Evolutionary conservation across 2,113 vertebrate species (phyloP), one percentile per base, ranked within the genome.

Genomic region (Rafetus swinhoei): DNA sequence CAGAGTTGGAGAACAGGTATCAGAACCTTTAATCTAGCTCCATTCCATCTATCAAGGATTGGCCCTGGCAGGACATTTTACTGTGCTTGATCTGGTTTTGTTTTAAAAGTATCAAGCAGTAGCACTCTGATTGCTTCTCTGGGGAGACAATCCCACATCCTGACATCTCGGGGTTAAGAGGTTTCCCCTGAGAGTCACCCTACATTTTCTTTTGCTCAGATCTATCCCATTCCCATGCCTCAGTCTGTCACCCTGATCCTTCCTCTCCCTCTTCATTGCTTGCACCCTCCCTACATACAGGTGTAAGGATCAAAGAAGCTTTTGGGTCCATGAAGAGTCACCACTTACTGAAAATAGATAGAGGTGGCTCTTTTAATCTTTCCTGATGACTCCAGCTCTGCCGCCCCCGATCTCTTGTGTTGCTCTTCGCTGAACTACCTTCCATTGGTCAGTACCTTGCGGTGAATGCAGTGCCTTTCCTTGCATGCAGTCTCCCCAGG

Each of bases 1-100:
- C 45, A 45, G 45, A 80, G 52, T 32, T 93, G 95, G 86, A 92
- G 88, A 92, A 96, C 79, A 80, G 77, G 45, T 80, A 92, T 86
- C 88, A 52, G 92, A 91, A 93, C 94, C 90, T 82, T 95, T 94
- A 95, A 88, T 7, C 16, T 82, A 65, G 88, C 82, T 95, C 35
- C 84, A 62, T 77, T 72, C 62, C 81, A 79, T 76, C 0, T 1
- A n/a, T 82, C 60, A 76, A 3, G 1, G 3, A 32, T 55, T 94
- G 94, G 95, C 96, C 94, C 72, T 1, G 0, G 55, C 0, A 4
- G 86, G 93, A 90, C 9, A 0, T 90, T 96, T 96, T 90, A 92
- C 0, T 6, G 54, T 10, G 79, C 84, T 82, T 13, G 69, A 89
- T 87, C 93, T 79, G 87, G 86, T 72, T n/a, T 87, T 62, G 16